Percentiles rank a stretch among this genome's conserved stretches.
These are phyloP conservation scores for Coendou prehensilis DNA, from an alignment of 2,797 vertebrate genomes.

Conservation along the genomic window DNA sequence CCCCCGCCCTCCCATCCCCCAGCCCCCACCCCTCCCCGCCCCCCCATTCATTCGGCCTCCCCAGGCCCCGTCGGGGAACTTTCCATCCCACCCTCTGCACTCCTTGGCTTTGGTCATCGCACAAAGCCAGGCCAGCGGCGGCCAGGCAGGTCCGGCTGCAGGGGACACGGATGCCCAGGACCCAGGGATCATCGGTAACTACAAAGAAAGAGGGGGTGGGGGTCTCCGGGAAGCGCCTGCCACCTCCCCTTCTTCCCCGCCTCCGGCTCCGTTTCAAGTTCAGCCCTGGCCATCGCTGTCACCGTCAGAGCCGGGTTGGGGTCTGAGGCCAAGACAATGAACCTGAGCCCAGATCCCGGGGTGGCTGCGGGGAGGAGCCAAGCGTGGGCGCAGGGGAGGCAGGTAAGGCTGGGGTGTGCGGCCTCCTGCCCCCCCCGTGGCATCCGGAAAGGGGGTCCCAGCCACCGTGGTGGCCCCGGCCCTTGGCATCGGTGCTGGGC, in stretches of 20 bases:
- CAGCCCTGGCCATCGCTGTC: neutral
- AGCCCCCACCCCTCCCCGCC: neutral
- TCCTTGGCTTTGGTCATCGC: conserved; percentile 49
- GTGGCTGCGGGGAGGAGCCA: neutral
- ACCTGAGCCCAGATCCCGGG: conserved; percentile 5
- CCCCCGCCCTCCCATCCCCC: neutral
- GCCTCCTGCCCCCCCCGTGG: neutral
- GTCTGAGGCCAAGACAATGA: conserved; percentile 69
- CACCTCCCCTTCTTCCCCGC: neutral
- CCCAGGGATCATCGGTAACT: conserved; percentile 79
- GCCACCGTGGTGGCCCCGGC: neutral
- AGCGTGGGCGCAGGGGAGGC: conserved; percentile 54
- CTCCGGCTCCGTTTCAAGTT: neutral
- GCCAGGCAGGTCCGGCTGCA: conserved; percentile 56
- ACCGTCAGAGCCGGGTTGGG: conserved; percentile 58
- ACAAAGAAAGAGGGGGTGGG: conserved; percentile 76
- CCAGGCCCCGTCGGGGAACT: conserved; percentile 73
- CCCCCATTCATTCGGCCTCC: neutral
- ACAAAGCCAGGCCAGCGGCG: conserved; percentile 76
- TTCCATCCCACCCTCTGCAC: conserved; percentile 51
- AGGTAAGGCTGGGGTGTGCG: neutral
- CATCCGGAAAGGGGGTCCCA: neutral
- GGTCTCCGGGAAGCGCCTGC: conserved; percentile 12
- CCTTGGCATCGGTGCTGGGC: neutral
- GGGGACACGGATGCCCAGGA: conserved; percentile 78